Percentiles rank a stretch among this genome's conserved stretches.
These are phyloP conservation scores for Lagocephalus sceleratus DNA, from an alignment of 2,797 vertebrate genomes.

Conservation along the genomic window DNA sequence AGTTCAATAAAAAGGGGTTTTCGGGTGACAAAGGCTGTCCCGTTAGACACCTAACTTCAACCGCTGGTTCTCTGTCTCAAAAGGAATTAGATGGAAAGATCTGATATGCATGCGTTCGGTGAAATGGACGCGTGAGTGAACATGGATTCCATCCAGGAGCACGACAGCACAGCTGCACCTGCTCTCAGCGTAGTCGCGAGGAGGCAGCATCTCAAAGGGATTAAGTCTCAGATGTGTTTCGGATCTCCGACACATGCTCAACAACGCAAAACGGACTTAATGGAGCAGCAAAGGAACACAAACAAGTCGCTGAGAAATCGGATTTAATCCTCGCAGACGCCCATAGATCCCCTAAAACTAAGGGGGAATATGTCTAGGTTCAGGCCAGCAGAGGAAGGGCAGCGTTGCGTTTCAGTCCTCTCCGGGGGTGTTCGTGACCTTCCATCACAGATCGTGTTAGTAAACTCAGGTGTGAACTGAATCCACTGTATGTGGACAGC, in stretches of 20 bases:
- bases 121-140: conserved; percentile 10
- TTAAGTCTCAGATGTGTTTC: conserved; percentile 36
- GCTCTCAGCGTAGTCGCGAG: conserved; percentile 32
- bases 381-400: not conserved
- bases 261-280: not conserved
- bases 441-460: not conserved
- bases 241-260: conserved; percentile 18
- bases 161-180: conserved; percentile 40
- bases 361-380: conserved; percentile 3
- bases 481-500: conserved; percentile 13
- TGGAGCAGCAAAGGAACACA: conserved; percentile 1
- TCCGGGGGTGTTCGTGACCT: not conserved
- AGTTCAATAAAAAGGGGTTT: too few species aligned
- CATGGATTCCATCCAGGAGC: conserved; percentile 17
- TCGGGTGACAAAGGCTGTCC: too few species aligned
- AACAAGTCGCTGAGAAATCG: conserved; percentile 24
- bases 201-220: conserved; percentile 39
- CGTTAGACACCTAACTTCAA: too few species aligned
- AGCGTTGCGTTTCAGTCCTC: not conserved
- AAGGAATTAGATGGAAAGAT: too few species aligned
- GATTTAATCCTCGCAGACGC: conserved; percentile 21
- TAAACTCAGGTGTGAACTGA: not conserved
- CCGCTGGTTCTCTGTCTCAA: too few species aligned
- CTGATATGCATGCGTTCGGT: not conserved
- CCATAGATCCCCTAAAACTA: not conserved